A percentile compares a stretch with the other conserved stretches of the same genome.
Conservation (phyloP, 1,140 invertebrate species). For the Dreissena polymorpha region DNA sequence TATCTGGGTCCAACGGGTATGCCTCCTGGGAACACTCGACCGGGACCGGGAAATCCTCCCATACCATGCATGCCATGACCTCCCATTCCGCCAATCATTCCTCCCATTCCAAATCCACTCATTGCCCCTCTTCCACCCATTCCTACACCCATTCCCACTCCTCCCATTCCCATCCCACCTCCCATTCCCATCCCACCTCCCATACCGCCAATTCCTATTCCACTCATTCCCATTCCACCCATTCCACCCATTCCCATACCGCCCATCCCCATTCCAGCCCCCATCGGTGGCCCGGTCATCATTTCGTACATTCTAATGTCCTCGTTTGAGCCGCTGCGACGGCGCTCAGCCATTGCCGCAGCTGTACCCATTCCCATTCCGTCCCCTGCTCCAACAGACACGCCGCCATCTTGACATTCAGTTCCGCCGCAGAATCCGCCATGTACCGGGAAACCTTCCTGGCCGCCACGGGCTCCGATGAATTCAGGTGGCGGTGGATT, state of each 20-base stretch:
- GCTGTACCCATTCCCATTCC: slow-evolving; percentile 25
- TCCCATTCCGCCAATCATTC: slow-evolving; percentile 2
- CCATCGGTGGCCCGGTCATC: slow-evolving; percentile 6
- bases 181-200: not conserved
- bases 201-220: not conserved
- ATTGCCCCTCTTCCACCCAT: no score
- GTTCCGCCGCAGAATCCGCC: slow-evolving; percentile 30
- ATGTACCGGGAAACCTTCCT: slow-evolving; percentile 20
- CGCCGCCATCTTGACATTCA: slow-evolving; percentile 13
- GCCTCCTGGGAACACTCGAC: not conserved
- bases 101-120: not conserved
- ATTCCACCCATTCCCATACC: not conserved
- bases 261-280: not conserved
- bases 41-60: not conserved
- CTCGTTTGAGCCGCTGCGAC: slow-evolving; percentile 7
- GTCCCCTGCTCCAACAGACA: not conserved
- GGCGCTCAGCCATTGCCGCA: slow-evolving; percentile 4
- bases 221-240: not conserved
- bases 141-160: not conserved
- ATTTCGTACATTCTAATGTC: slow-evolving; percentile 34
- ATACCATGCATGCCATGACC: slow-evolving; percentile 3
- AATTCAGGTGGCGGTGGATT: not conserved
- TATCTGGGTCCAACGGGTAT: no score
- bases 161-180: not conserved
- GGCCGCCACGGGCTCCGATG: slow-evolving; percentile 30